Evolutionary conservation across 2,797 vertebrate genomes (phyloP).

Genomic region (Gymnoscopelus microlampas): DNA sequence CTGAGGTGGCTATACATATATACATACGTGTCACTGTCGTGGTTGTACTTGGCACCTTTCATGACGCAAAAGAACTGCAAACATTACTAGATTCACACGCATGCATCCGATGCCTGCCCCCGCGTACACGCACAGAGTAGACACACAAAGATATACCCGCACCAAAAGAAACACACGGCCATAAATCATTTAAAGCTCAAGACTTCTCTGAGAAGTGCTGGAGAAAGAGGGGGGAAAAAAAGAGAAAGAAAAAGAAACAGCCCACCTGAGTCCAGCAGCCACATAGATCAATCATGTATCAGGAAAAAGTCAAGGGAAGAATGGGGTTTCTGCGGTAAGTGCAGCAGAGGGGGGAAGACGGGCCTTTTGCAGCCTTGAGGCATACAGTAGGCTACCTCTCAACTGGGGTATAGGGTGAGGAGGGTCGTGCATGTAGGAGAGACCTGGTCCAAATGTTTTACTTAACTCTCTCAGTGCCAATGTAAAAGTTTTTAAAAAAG

Average conservation of each 20-base stretch:
- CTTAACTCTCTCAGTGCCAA: too few relatives aligned
- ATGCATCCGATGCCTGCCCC: slow-evolving; percentile 22
- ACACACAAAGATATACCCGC: slow-evolving; percentile 55
- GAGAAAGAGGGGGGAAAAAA: slow-evolving; percentile 43
- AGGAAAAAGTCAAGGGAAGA: slow-evolving; percentile 63
- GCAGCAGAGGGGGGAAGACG: slow-evolving; percentile 20
- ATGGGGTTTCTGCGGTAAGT: slow-evolving; percentile 62
- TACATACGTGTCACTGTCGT: slow-evolving; percentile 16
- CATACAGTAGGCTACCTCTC: slow-evolving; percentile 34
- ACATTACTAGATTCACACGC: slow-evolving; percentile 37
- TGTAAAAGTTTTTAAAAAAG: too few relatives aligned
- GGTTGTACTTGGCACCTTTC: slow-evolving; percentile 40
- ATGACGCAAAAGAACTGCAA: slow-evolving; percentile 50
- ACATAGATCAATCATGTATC: slow-evolving; percentile 77
- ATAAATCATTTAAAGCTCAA: slow-evolving; percentile 77
- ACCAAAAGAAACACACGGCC: slow-evolving; percentile 54
- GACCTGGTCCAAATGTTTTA: too few relatives aligned
- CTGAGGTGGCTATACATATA: not conserved
- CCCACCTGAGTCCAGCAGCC: slow-evolving; percentile 72
- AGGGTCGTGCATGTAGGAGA: slow-evolving; percentile 47
- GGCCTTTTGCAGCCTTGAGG: slow-evolving; percentile 41
- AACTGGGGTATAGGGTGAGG: slow-evolving; percentile 17
- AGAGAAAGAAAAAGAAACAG: slow-evolving; percentile 49
- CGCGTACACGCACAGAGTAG: slow-evolving; percentile 47
- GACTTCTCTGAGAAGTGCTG: slow-evolving; percentile 69